These are phyloP conservation scores for Daboia siamensis DNA, from an alignment of 2,113 vertebrate genomes.

Conservation along the genomic window DNA sequence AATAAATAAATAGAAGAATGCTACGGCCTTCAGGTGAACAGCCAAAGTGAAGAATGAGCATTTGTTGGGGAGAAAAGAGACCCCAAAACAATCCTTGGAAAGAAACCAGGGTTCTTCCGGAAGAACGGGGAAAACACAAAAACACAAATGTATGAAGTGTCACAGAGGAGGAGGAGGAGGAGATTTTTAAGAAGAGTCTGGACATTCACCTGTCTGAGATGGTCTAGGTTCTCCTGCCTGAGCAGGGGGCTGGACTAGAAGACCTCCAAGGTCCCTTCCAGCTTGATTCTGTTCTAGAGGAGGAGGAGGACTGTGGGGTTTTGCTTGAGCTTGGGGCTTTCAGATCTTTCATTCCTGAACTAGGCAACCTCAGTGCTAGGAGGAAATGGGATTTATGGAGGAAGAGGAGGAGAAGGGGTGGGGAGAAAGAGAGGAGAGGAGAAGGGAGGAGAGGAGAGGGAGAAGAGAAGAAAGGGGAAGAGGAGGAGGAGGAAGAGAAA, in stretches of 20 bases:
- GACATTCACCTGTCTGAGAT: too few species aligned
- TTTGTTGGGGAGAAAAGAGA: background rate
- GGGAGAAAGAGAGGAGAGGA: background rate
- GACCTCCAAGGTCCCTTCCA: too few species aligned
- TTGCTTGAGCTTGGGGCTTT: too few species aligned
- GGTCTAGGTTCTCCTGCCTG: too few species aligned
- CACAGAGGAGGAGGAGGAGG: background rate
- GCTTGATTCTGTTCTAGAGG: too few species aligned
- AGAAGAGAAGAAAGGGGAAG: too few species aligned
- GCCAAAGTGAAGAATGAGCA: background rate
- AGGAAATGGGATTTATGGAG: background rate
- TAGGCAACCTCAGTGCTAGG: too few species aligned
- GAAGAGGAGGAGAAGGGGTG: background rate
- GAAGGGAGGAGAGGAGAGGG: background rate
- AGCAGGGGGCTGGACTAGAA: too few species aligned
- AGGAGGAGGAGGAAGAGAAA: background rate
- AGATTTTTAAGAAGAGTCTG: too few species aligned
- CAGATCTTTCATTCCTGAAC: too few species aligned
- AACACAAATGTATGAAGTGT: background rate
- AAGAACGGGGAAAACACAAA: background rate
- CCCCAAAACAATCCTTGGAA: background rate
- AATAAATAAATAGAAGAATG: background rate
- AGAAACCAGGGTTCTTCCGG: background rate
- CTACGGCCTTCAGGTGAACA: background rate
- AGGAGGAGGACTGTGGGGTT: too few species aligned